Conservation (phyloP, 2,888 invertebrate genomes). For the Chrysina gloriosa region DNA sequence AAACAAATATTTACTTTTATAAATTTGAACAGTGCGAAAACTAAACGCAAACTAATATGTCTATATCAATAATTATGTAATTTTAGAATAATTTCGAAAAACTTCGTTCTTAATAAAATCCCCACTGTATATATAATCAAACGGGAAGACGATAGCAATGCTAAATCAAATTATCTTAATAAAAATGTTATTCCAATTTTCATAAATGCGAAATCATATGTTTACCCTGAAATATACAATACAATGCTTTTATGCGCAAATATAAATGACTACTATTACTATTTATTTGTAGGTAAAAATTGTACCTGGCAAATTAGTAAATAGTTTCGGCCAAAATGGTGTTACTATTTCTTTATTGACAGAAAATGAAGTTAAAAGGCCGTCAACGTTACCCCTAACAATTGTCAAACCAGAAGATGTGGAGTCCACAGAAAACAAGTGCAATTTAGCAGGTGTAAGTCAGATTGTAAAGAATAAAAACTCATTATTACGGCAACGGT, state of each 20-base stretch:
- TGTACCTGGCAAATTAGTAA: slow-evolving; percentile 66
- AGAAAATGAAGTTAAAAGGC: slow-evolving; percentile 59
- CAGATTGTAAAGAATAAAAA: slow-evolving; percentile 62
- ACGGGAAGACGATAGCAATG: too few relatives aligned
- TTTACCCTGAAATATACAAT: too few relatives aligned
- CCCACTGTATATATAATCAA: too few relatives aligned
- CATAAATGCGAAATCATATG: too few relatives aligned
- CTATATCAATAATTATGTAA: too few relatives aligned
- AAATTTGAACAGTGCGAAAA: too few relatives aligned
- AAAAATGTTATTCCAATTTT: too few relatives aligned
- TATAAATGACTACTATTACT: background rate
- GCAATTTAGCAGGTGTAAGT: slow-evolving; percentile 59
- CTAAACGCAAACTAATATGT: too few relatives aligned
- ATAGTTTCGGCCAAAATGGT: slow-evolving; percentile 64
- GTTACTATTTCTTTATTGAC: slow-evolving; percentile 66
- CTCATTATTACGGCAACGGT: slow-evolving; percentile 72
- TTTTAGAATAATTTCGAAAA: too few relatives aligned
- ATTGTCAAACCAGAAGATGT: slow-evolving; percentile 53
- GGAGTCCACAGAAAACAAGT: slow-evolving; percentile 45
- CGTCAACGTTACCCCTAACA: slow-evolving; percentile 65
- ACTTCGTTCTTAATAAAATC: too few relatives aligned
- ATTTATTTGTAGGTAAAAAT: slow-evolving; percentile 63
- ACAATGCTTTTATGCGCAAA: too few relatives aligned
- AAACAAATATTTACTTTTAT: slow-evolving; percentile 64
- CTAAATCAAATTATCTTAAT: too few relatives aligned